These are phyloP conservation scores for Agrotis clavis DNA, from an alignment of 2,888 invertebrate species.

Conservation along the genomic window DNA sequence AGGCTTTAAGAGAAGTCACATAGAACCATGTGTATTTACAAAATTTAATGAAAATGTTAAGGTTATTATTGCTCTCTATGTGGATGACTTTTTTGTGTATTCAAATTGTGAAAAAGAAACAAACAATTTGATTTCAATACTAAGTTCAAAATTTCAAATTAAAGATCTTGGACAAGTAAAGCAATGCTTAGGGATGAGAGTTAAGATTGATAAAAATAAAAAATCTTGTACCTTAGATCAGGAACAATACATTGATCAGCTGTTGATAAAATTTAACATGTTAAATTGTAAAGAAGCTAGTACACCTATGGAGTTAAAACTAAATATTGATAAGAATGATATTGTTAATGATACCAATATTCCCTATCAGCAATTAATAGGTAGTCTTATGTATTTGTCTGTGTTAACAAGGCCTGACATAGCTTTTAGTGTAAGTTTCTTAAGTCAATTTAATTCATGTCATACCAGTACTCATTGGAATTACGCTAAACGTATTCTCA, in stretches of 20 bases:
- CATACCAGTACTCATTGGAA: constrained; percentile 25
- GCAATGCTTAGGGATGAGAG: too few relatives aligned
- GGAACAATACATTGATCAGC: too few relatives aligned
- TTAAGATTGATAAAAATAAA: background rate
- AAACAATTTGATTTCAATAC: background rate
- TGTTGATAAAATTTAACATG: too few relatives aligned
- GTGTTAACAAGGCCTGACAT: constrained; percentile 36
- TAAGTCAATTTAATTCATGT: constrained; percentile 34
- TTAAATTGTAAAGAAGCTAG: too few relatives aligned
- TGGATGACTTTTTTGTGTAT: background rate
- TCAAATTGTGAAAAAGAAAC: background rate
- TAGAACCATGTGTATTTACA: background rate
- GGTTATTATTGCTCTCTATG: background rate
- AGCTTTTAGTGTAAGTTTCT: constrained; percentile 19
- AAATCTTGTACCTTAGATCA: too few relatives aligned
- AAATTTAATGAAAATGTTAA: background rate
- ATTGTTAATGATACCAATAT: background rate
- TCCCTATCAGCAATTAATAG: too few relatives aligned
- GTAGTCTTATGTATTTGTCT: background rate
- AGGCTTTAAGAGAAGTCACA: background rate
- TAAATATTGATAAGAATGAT: background rate
- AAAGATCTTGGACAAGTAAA: too few relatives aligned
- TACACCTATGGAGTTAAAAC: background rate
- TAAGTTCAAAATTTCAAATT: too few relatives aligned
- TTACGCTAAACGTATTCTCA: background rate